These are phyloP conservation scores for Osmerus eperlanus DNA, from an alignment of 2,113 vertebrate genomes.

Conservation along the genomic window DNA sequence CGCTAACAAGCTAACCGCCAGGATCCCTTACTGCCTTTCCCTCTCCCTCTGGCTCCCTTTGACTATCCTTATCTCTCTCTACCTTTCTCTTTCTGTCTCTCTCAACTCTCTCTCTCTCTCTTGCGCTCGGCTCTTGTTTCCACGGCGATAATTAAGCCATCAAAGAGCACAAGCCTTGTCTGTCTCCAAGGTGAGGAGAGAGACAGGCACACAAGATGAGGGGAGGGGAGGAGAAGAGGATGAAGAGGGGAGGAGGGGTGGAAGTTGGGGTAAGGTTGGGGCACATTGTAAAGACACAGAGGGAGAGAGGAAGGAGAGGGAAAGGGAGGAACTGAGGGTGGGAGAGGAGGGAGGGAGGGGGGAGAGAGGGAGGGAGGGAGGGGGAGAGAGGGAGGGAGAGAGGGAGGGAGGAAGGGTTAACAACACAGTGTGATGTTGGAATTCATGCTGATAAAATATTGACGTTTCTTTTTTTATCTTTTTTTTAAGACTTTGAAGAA, in stretches of 20 bases:
- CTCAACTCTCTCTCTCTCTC: constrained; percentile 21
- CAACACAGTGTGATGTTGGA: constrained; percentile 53
- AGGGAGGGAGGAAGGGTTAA: constrained; percentile 35
- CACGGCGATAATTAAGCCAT: constrained; percentile 76
- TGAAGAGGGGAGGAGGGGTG: constrained; percentile 34
- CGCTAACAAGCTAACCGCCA: no score
- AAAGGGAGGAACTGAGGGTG: not conserved
- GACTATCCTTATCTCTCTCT: not conserved
- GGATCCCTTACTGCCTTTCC: not conserved
- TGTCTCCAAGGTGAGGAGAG: constrained; percentile 68
- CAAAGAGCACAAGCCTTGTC: constrained; percentile 67
- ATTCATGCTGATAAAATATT: not conserved
- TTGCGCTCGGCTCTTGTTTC: constrained; percentile 56
- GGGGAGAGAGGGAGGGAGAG: not conserved
- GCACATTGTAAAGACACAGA: not conserved
- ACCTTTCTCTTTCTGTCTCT: not conserved
- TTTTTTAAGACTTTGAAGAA: not conserved
- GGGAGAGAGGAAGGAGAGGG: not conserved
- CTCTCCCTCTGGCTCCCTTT: constrained; percentile 1
- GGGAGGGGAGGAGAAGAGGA: constrained; percentile 61
- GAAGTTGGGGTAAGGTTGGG: not conserved
- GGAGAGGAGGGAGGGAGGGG: not conserved
- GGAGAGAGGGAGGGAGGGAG: not conserved
- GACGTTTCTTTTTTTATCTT: not conserved
- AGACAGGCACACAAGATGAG: constrained; percentile 25